phyloP scores from a whole-genome alignment of 2,113 vertebrate genomes.

The Podocnemis expansa region DNA sequence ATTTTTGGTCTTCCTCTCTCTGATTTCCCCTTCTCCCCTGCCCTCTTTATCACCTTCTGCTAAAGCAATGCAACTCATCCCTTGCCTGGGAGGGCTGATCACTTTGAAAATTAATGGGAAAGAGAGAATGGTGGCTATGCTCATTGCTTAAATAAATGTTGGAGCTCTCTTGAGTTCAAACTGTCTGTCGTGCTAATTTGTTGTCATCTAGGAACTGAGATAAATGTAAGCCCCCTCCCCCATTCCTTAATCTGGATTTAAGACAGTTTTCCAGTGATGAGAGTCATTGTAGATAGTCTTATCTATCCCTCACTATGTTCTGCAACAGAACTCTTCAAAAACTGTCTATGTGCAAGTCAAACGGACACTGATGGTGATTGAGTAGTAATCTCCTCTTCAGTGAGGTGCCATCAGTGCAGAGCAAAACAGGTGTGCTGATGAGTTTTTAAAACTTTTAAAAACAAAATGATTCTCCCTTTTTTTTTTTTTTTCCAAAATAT shows the following conservation, averaged over 20 bases:
- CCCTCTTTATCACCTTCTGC: slow-evolving; percentile 69
- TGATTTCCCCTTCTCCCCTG: slow-evolving; percentile 35
- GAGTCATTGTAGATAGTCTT: not conserved
- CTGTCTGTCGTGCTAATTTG: slow-evolving; percentile 77
- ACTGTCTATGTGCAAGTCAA: not conserved
- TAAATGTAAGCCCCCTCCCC: slow-evolving; percentile 10
- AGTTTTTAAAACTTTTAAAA: slow-evolving; percentile 48
- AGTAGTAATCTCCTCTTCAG: slow-evolving; percentile 66
- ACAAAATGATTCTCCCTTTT: slow-evolving; percentile 76
- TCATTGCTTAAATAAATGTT: slow-evolving; percentile 78
- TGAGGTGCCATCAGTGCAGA: slow-evolving; percentile 50
- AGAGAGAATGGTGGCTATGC: slow-evolving; percentile 66
- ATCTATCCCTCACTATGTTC: slow-evolving; percentile 7
- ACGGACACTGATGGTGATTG: slow-evolving; percentile 11
- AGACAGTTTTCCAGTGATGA: not conserved
- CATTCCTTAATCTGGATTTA: slow-evolving; percentile 26
- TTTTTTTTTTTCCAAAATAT: slow-evolving; percentile 67
- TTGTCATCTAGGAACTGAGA: slow-evolving; percentile 67
- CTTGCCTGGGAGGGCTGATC: slow-evolving; percentile 65
- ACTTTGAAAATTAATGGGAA: slow-evolving; percentile 40
- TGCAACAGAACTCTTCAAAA: slow-evolving; percentile 46
- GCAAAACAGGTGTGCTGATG: slow-evolving; percentile 38
- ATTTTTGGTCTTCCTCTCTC: slow-evolving; percentile 62
- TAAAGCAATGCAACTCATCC: slow-evolving; percentile 71
- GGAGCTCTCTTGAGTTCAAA: slow-evolving; percentile 71